Percentiles rank a stretch among this genome's conserved stretches.
phyloP scores from a whole-genome alignment of 2,113 vertebrate species.

The Sclerurus mexicanus region DNA sequence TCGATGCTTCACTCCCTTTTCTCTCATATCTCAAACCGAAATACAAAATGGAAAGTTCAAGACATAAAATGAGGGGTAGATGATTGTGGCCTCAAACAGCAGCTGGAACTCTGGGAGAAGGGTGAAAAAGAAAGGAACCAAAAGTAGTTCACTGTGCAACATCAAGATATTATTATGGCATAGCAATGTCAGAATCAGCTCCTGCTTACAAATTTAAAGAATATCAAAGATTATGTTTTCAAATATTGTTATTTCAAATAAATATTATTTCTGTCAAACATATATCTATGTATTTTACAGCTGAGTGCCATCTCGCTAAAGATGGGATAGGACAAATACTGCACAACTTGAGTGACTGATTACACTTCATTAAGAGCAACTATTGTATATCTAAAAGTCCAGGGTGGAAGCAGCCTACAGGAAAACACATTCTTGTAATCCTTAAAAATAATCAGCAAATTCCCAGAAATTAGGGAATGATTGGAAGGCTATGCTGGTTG shows the following conservation, averaged over 20 bases:
- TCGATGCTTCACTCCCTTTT: neutral
- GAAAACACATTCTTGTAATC: neutral
- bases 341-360: neutral
- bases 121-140: neutral
- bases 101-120: neutral
- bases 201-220: neutral
- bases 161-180: neutral
- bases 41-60: neutral
- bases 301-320: neutral
- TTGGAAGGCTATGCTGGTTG: neutral
- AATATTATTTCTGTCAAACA: neutral
- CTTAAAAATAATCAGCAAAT: slow-evolving; percentile 21
- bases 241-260: neutral
- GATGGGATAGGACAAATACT: neutral
- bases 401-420: neutral
- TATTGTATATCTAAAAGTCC: neutral
- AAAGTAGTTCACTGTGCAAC: neutral
- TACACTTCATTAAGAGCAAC: neutral
- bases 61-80: neutral
- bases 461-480: slow-evolving; percentile 43
- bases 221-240: neutral
- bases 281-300: neutral
- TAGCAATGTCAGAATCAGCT: neutral
- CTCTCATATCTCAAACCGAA: neutral
- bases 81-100: neutral